Evolutionary conservation across 2,113 vertebrate genomes (phyloP), one percentile per base, ranked within the genome.

Genomic region (Rafetus swinhoei): DNA sequence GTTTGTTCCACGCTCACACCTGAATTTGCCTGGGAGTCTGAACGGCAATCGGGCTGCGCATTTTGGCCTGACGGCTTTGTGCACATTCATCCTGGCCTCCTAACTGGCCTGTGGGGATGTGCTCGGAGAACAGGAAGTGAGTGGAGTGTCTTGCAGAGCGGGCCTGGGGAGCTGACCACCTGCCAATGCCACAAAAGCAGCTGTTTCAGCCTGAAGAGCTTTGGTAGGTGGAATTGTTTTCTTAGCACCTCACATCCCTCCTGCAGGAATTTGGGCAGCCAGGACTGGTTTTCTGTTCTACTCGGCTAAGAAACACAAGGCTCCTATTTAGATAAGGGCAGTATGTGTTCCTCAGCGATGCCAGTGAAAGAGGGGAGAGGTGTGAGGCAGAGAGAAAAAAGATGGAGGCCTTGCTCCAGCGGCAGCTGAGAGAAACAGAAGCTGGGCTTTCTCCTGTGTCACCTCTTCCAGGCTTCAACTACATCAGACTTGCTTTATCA

Each of bases 211-310:
- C 95, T 77, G 18, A 94, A 92, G 69, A 89, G 84, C 79, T 86
- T 94, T 87, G 92, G 79, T 93, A 95, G 95, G 94, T 81, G 93
- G 89, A 94, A 91, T 96, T 94, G 95, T 97, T 97, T 96, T 96
- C 94, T 97, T 97, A 95, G 90, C 90, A 90, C 90, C 91, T 97
- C 96, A 95, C 97, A 86, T 80, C 76, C 81, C 94, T 95, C 85
- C 92, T 95, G 80, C 69, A 92, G 87, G 93, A 97, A 87, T 90
- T 90, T 74, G 88, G 84, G 86, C 88, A 87, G 82, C 92, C 93
- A 88, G 81, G 81, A 91, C 72, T 84, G 93, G 91, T 94, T 95
- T 94, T 97, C 92, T 3, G 0, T 93, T 62, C 87, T 91, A 81
- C 86, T 91, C 79, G 65, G 60, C 93, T 95, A 81, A 85, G 82